Evolutionary conservation across 2,888 invertebrate genomes (phyloP), one percentile per base, ranked within the genome.

Genomic region (Drosophila dives): DNA sequence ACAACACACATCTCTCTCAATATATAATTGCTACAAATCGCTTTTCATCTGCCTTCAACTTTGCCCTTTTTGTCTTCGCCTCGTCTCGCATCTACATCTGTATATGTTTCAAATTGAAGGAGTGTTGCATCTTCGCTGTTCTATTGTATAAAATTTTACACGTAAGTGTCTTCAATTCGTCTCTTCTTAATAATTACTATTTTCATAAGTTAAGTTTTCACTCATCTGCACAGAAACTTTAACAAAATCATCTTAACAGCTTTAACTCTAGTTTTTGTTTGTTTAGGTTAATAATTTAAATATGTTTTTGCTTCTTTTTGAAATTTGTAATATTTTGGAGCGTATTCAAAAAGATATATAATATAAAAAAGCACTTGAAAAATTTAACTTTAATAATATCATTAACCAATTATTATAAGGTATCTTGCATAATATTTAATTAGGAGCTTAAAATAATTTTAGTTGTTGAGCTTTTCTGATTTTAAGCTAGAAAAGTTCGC

Each of bases 101-200:
- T 81, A 68, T 65, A 81, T 78, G 68, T 78, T 81, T 32, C 58
- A 65, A 78, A 38, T 55, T 26, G 20, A 45, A 70, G 63, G 66
- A 53, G 38, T 53, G 53, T 75, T 48, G 50, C 56, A 58, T 66
- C 50, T 49, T 7, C 23, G 59, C 38, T 54, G 29, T 29, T 64
- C 65, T 64, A 50, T 49, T 65, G 64, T 58, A 63, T 62, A 66
- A 65, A 20, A 29, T 7, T 29, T 33, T 48, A 56, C 15, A 77
- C 78, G 79, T 79, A 79, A 70, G 81, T 76, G 50, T 68, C 53
- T 59, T 20, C 26, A 50, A 55, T 4, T 49, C 56, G 72, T 65
- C 51, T 55, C 17, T 70, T 11, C 3, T 38, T 50, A 17, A 51
- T 12, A 34, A 23, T 17, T 17, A 3, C 2, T 34, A 17, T 53